Base-by-base conservation (phyloP, 2,888 invertebrate genomes). In the Saturnia japonica region DNA sequence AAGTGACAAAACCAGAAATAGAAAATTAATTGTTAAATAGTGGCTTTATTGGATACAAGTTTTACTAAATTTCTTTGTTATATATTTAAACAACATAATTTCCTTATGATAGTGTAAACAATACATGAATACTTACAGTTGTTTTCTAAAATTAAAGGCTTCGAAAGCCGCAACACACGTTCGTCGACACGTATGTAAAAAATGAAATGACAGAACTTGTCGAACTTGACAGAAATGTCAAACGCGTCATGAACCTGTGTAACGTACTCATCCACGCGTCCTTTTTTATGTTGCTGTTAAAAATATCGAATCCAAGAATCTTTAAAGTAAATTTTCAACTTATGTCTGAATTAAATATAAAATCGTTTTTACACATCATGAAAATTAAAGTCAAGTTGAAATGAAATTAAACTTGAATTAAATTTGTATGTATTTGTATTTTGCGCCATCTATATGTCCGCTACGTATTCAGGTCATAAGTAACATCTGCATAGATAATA, bases 181-280 rank as follows among this genome's bases (percentile, higher is more conserved):
- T 78, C 80, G 85, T 88, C 93, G 93, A 94, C 93, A 94, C 93
- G 93, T 94, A 93, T 88, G 86, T 90, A 91, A 90, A 87, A 93
- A 93, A 89, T 91, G 89, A 75, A 88, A 79, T 60, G 57, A 60
- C 57, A 60, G 57, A 60, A 60, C 57, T 60, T 84, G 82, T 82
- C 80, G 80, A 80, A 82, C 78, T 6, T 4, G 34, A 34, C 34
- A 34, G 34, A 2, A 34, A 80, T 78, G 87, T 88, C 88, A 85
- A 81, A 85, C 85, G 84, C 86, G 88, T 88, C 85, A 84, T 79
- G 67, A 67, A 75, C 11, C 11, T 22, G 77, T 79, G 81, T 82
- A 82, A 81, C 74, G 75, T 76, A 74, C 72, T 69, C 76, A 85
- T 86, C 64, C 86, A 85, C 85, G 86, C 86, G 86, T 83, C 84